Percentiles rank a stretch among this genome's conserved stretches.
phyloP scores from a whole-genome alignment of 1,140 invertebrate species.

The Apolygus lucorum region DNA sequence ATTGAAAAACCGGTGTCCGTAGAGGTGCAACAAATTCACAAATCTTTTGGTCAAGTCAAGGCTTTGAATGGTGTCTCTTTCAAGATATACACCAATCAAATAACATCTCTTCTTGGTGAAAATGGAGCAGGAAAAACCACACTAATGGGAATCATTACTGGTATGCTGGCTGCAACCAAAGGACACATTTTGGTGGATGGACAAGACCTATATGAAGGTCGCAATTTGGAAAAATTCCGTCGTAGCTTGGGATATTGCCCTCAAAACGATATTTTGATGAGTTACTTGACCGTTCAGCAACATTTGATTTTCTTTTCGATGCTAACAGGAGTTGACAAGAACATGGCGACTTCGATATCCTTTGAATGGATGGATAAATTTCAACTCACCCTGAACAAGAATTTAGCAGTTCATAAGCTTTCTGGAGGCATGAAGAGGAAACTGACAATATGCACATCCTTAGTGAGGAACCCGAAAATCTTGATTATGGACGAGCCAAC shows the following conservation, averaged over 20 bases:
- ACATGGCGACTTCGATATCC: neutral
- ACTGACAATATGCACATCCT: slow-evolving; percentile 53
- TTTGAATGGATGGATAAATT: neutral
- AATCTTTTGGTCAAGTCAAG: no score
- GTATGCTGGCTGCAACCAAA: slow-evolving; percentile 49
- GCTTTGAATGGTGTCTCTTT: no score
- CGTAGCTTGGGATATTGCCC: slow-evolving; percentile 71
- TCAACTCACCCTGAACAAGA: neutral
- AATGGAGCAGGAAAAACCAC: slow-evolving; percentile 88
- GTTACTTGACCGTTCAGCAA: slow-evolving; percentile 77
- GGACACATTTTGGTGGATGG: slow-evolving; percentile 57
- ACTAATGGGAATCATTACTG: slow-evolving; percentile 48
- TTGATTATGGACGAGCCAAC: slow-evolving; percentile 59
- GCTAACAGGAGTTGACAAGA: neutral
- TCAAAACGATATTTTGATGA: slow-evolving; percentile 90
- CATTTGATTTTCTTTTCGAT: slow-evolving; percentile 51
- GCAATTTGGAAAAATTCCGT: slow-evolving; percentile 43
- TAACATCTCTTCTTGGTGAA: slow-evolving; percentile 76
- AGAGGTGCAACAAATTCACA: no score
- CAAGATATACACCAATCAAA: no score
- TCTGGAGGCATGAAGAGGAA: slow-evolving; percentile 63
- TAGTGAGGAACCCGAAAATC: slow-evolving; percentile 44
- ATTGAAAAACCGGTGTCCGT: no score
- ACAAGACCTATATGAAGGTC: slow-evolving; percentile 46
- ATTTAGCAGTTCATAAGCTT: slow-evolving; percentile 41